Evolutionary conservation across 2,888 invertebrate species (phyloP), one percentile per base, ranked within the genome.

Genomic region (Anodontia alba): DNA sequence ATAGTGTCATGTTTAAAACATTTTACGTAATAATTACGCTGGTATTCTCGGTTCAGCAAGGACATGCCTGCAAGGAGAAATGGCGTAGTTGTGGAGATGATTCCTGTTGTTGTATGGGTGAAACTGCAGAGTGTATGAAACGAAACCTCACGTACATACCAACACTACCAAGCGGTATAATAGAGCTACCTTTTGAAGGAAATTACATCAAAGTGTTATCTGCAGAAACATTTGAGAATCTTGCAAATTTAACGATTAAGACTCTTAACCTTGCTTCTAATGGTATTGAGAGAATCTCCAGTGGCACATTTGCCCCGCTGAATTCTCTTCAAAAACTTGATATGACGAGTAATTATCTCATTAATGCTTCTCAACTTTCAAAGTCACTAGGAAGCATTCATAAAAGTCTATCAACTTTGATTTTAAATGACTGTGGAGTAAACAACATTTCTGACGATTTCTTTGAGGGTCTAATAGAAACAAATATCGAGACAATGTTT

Each of bases 191-290:
- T 33, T 62, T 62, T 33, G 33, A 23, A 1, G 62, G 62, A 33
- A 62, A 62, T 33, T 5, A 62, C 17, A 33, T 62, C 3, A 31
- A 62, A 62, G n/a, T 33, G 7, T 5, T 62, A 5, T 33, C 62
- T 3, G 33, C 62, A 62, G 33, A 33, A 33, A 62, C 62, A 62
- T 62, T 62, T 33, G 33, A 62, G 17, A 62, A 62, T 62, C 31
- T 62, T 17, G 10, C 31, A 5, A 17, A 23, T 8, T 17, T 62
- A 20, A 33, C 5, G 57, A 29, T 57, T 7, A 23, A 33, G 5
- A 29, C 31, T 31, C 33, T 62, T 1, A 33, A 29, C 29, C 62
- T 62, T 62, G 5, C 5, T 17, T 10, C 1, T 1, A 62, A 62
- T 33, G 62, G 62, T 62, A 62, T 62, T 33, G 17, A 33, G 12